These are phyloP conservation scores for Phymastichus coffea DNA, from an alignment of 1,140 invertebrate genomes.

Conservation along the genomic window DNA sequence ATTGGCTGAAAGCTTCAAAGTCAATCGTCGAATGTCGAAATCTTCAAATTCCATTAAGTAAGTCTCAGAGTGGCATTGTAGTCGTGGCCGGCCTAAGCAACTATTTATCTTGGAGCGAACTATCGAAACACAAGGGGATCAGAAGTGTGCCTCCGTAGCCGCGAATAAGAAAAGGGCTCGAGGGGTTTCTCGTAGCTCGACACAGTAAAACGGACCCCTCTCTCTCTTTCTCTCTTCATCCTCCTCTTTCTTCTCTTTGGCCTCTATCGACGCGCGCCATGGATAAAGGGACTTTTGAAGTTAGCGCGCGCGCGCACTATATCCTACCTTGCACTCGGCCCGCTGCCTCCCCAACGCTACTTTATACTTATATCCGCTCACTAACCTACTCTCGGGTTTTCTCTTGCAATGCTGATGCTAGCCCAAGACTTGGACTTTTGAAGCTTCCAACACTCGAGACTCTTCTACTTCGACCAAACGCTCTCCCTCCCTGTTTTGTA, in stretches of 20 bases:
- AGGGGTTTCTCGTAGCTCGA: not conserved
- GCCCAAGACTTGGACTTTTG: too few species aligned
- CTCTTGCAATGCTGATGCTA: too few species aligned
- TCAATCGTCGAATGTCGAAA: too few species aligned
- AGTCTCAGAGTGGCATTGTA: too few species aligned
- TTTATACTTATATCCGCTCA: not conserved
- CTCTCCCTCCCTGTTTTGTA: too few species aligned
- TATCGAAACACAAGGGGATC: conserved; percentile 10
- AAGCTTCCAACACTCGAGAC: too few species aligned
- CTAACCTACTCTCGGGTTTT: not conserved
- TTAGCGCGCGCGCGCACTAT: not conserved
- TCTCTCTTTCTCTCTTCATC: not conserved
- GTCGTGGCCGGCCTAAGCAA: not conserved
- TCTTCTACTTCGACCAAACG: too few species aligned
- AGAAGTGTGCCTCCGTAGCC: not conserved
- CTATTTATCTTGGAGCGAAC: conserved; percentile 11
- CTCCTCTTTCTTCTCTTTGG: too few species aligned
- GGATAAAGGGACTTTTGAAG: conserved; percentile 13
- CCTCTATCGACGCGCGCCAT: not conserved
- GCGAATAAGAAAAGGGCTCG: not conserved
- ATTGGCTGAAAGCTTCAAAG: too few species aligned
- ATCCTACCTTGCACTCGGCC: too few species aligned
- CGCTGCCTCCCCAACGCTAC: too few species aligned
- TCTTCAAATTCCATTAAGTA: too few species aligned
- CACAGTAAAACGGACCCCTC: conserved; percentile 1